Conservation (phyloP, 2,113 vertebrate species). For the Labrus mixtus region DNA sequence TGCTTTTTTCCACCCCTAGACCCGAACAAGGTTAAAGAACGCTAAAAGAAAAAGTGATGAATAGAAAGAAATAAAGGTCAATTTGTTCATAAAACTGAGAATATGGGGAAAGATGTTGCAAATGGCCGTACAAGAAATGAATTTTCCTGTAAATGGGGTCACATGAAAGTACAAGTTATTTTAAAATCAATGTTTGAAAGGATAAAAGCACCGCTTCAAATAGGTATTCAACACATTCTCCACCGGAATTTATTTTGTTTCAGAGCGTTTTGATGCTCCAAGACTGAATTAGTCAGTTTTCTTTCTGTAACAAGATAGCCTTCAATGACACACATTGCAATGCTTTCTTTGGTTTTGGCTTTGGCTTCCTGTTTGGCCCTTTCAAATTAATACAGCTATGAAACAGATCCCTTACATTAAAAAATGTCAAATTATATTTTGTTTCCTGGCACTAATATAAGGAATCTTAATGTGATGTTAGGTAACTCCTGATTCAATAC, state of each 20-base stretch:
- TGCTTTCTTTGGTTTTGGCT: background rate
- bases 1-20: conserved; percentile 11
- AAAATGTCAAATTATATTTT: background rate
- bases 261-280: background rate
- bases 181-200: conserved; percentile 22
- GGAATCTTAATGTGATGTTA: background rate
- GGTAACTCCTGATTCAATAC: background rate
- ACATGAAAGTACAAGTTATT: background rate
- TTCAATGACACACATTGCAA: too few species aligned
- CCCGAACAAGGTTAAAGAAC: background rate
- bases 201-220: conserved; percentile 5
- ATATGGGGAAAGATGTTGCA: background rate
- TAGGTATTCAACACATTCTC: background rate
- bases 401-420: background rate
- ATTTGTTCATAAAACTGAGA: conserved; percentile 9
- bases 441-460: background rate
- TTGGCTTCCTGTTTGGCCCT: too few species aligned
- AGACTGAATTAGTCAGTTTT: background rate
- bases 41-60: conserved; percentile 11
- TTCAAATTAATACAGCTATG: background rate
- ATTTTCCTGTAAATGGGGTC: background rate
- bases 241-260: background rate
- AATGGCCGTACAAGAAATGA: background rate
- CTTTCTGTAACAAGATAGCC: too few species aligned
- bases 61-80: background rate